Conservation (phyloP, 1,140 invertebrate genomes). For the Steinernema feltiae region DNA sequence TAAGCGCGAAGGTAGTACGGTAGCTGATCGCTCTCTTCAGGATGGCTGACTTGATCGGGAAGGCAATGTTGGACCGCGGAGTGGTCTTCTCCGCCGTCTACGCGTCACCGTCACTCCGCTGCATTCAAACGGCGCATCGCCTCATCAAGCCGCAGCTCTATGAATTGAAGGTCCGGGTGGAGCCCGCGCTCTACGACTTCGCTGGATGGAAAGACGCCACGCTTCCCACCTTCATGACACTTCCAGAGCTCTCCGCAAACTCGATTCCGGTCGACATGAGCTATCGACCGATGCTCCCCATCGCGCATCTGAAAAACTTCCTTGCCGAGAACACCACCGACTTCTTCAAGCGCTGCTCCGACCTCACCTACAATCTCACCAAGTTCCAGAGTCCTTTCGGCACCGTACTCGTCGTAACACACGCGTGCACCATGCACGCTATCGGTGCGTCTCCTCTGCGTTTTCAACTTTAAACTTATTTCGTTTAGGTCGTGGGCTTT, state of each 20-base stretch:
- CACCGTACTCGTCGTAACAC: neutral
- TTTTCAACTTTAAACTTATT: neutral
- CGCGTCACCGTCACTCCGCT: neutral
- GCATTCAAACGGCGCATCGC: slow-evolving; percentile 7
- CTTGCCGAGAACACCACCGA: neutral
- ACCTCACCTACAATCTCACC: neutral
- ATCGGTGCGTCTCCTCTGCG: neutral
- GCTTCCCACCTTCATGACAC: neutral
- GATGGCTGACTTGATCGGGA: neutral
- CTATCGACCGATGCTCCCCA: neutral
- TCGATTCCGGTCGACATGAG: neutral
- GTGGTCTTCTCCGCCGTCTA: neutral
- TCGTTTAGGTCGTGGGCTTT: neutral
- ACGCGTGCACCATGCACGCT: neutral
- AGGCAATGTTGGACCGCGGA: neutral
- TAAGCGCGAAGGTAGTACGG: neutral
- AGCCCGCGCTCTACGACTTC: neutral
- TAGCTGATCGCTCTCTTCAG: neutral
- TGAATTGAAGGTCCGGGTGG: neutral
- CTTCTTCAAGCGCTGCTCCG: neutral
- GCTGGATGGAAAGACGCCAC: neutral
- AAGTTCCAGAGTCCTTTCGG: neutral
- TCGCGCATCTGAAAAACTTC: neutral
- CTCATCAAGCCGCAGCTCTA: neutral
- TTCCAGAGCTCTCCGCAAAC: neutral